Base-by-base conservation (phyloP, 2,797 vertebrate genomes). In the Silurus aristotelis region DNA sequence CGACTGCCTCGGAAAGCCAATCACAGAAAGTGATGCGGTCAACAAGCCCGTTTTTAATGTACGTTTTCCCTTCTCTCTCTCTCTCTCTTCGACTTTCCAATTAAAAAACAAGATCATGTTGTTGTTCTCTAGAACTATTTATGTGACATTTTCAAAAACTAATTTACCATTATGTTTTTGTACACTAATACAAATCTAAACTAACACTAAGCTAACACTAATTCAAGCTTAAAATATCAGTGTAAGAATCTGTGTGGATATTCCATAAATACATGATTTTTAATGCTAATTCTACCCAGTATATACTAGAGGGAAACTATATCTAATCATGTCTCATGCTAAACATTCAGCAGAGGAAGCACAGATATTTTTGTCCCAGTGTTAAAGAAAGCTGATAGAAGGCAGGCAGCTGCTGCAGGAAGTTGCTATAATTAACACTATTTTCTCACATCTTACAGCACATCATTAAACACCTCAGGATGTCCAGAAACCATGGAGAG, bases 11-110 rank as follows among this genome's bases (percentile, higher is more conserved):
- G 89, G 93, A 92, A 96, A 96, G 31, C 94, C 94, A 0, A 94
- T 92, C 25, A 87, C 88, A 85, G 96, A 94, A 91, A 93, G 89
- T 15, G 61, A 89, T 1, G 71, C 89, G n/a, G 91, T 94, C 83
- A 92, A 90, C 56, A 92, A 93, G 0, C 93, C 94, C 17, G 90
- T 90, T 0, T 97, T 97, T 88, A 95, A 96, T 84, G 98, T 98
- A 95, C 96, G 97, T 72, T 19, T 52, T 56, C 7, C 1, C 61
- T 6, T 64, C n/a, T 85, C 22, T 22, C 14, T 78, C 22, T 22
- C 14, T 78, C n/a, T 25, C 25, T 25, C 68, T 13, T 78, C 81
- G 67, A 55, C 15, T 56, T 78, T 78, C 20, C 76, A 13, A 17
- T 58, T 77, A n/a, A 10, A 76, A 19, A 27, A n/a, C 12, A 3